Base-by-base conservation (phyloP, 2,113 vertebrate species). In the Muscicapa adusta region DNA sequence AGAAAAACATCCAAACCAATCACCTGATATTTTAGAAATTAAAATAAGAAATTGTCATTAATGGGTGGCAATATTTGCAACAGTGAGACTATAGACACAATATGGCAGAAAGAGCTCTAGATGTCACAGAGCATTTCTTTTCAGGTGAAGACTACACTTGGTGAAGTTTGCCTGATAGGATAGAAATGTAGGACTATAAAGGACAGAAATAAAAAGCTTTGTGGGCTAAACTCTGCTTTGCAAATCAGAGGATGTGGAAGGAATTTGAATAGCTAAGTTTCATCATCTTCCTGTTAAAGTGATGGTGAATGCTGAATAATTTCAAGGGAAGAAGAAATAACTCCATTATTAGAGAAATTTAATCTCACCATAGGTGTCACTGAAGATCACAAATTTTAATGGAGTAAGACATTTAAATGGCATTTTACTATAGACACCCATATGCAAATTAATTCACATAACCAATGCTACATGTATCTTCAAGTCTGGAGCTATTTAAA, bases 401-500 rank as follows among this genome's bases (percentile, higher is more conserved):
- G 43, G 17, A 71, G 24, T 8, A 70, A 57, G 45, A 36, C 16
- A 86, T 92, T 92, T 68, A 88, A 84, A 89, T 86, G 12, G 7
- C n/a, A 91, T 87, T 93, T 96, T 79, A 75, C 57, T 92, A 13
- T 14, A 82, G 80, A 68, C 8, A 38, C 11, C 28, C 56, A 22
- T 24, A 75, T 68, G 86, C 50, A 95, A 92, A 93, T 78, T 54
- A 72, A 48, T n/a, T 47, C 61, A 75, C n/a, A 45, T 72, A 71
- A 67, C 65, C 24, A 51, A 93, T 65, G 50, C 48, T 84, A 48
- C 80, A 75, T 82, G 84, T 89, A 91, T 83, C 72, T 84, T 96
- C 92, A 93, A 80, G 92, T 88, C 51, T 91, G 66, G 45, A 94
- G 33, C 25, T 78, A 81, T 91, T 85, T 81, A 87, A 92, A 92